Evolutionary conservation across 2,113 vertebrate species (phyloP), one percentile per base, ranked within the genome.

Genomic region (Xyrauchen texanus): DNA sequence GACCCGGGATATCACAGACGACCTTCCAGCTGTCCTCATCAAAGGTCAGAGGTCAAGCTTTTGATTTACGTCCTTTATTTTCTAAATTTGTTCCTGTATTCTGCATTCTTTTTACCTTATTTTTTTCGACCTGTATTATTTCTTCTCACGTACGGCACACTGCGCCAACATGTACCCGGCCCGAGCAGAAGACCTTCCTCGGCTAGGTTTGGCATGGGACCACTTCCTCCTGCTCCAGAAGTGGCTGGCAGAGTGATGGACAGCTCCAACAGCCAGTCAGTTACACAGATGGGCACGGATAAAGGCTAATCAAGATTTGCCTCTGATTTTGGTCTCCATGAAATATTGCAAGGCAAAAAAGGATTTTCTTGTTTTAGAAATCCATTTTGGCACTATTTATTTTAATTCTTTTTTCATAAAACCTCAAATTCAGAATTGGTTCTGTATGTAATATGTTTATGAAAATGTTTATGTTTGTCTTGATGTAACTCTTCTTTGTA

Each of bases 111-210:
- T 8, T 9, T 3, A 53, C 6, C 15, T n/a, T 61, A 42, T 65
- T 6, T 0, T 45, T 53, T 7, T 75, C 9, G 8, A 10, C 3
- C 10, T 53, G 51, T 53, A 10, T 51, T 69, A 49, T 86, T 68
- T 67, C 57, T 11, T 84, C 87, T 58, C 80, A 94, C 91, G 90
- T 85, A 91, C 92, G 5, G 89, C 87, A 68, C 88, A 91, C 74
- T 92, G 88, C 82, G 89, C 91, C 46, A 89, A 90, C 84, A 93
- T 89, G 86, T 92, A 90, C 58, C 88, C 89, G 4, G 85, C 88
- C 57, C 83, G 83, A 64, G 79, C 57, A 2, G 72, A 87, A 66
- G 90, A 93, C 80, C 90, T 83, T 66, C 78, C 79, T 34, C 81
- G 91, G 81, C 83, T 94, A 61, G 58, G 42, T 69, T 61, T 87